phyloP scores from a whole-genome alignment of 2,797 vertebrate genomes.

The Crocidura indochinensis region DNA sequence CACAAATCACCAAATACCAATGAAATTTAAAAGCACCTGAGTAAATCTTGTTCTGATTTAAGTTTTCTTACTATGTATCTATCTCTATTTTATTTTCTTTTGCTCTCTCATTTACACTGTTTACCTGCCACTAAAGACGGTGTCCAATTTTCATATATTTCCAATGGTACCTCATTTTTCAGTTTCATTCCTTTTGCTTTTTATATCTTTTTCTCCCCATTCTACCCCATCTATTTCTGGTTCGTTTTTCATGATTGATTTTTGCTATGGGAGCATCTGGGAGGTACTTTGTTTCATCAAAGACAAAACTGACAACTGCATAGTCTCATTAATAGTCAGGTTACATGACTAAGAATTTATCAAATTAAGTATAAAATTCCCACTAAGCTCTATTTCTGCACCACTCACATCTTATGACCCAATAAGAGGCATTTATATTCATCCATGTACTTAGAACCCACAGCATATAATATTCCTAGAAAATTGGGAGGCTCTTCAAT shows the following conservation, averaged over 20 bases:
- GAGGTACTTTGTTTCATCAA: conserved; percentile 43
- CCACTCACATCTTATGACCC: background rate
- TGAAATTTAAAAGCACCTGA: background rate
- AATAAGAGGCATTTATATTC: background rate
- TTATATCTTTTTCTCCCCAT: background rate
- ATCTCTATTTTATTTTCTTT: conserved; percentile 10
- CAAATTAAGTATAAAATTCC: conserved; percentile 35
- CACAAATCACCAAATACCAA: background rate
- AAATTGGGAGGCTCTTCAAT: background rate
- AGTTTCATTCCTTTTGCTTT: conserved; percentile 12
- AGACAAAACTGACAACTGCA: conserved; percentile 33
- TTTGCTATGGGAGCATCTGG: conserved; percentile 42
- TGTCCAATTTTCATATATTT: conserved; percentile 33
- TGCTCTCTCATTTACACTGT: background rate
- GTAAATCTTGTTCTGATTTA: background rate
- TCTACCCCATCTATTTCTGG: background rate
- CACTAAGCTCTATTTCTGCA: background rate
- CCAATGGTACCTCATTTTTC: background rate
- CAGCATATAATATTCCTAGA: conserved; percentile 13
- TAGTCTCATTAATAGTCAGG: conserved; percentile 45
- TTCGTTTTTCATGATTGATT: conserved; percentile 49
- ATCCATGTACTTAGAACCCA: conserved; percentile 22
- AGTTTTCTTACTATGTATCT: background rate
- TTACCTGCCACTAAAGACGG: background rate
- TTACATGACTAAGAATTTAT: conserved; percentile 56